A percentile compares a stretch with the other conserved stretches of the same genome.
These are phyloP conservation scores for Chelonus insularis DNA, from an alignment of 1,140 invertebrate genomes.

Conservation along the genomic window DNA sequence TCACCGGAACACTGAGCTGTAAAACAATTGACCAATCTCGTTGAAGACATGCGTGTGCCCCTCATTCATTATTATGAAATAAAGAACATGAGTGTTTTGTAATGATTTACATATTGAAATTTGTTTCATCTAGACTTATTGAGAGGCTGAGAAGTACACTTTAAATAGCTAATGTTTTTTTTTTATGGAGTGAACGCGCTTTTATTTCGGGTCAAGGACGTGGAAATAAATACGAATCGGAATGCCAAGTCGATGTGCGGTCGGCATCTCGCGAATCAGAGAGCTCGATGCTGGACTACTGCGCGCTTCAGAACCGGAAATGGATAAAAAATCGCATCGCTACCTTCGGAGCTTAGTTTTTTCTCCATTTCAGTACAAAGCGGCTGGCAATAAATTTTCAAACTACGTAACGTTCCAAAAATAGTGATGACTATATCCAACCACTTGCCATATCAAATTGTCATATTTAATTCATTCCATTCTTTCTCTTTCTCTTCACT, in stretches of 20 bases:
- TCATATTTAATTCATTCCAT: not conserved
- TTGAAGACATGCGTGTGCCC: too few species aligned
- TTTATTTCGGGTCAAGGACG: constrained; percentile 31
- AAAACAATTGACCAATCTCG: not conserved
- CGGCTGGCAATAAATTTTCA: not conserved
- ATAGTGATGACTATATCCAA: constrained; percentile 11
- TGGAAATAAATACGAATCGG: constrained; percentile 27
- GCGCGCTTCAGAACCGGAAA: constrained; percentile 19
- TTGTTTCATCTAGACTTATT: too few species aligned
- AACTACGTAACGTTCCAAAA: constrained; percentile 20
- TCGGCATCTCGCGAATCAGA: constrained; percentile 14
- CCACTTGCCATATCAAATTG: not conserved
- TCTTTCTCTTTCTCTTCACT: too few species aligned
- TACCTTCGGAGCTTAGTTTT: not conserved
- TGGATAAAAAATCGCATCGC: constrained; percentile 15
- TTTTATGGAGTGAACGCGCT: constrained; percentile 20
- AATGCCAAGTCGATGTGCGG: constrained; percentile 25
- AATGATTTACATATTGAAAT: too few species aligned
- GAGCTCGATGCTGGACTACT: constrained; percentile 26
- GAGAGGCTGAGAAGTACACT: too few species aligned
- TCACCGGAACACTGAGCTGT: not conserved
- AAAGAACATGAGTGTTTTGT: too few species aligned
- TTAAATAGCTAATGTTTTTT: not conserved
- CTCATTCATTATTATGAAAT: too few species aligned
- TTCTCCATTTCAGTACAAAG: not conserved